Conservation (phyloP, 2,113 vertebrate genomes). For the Oncorhynchus mykiss region DNA sequence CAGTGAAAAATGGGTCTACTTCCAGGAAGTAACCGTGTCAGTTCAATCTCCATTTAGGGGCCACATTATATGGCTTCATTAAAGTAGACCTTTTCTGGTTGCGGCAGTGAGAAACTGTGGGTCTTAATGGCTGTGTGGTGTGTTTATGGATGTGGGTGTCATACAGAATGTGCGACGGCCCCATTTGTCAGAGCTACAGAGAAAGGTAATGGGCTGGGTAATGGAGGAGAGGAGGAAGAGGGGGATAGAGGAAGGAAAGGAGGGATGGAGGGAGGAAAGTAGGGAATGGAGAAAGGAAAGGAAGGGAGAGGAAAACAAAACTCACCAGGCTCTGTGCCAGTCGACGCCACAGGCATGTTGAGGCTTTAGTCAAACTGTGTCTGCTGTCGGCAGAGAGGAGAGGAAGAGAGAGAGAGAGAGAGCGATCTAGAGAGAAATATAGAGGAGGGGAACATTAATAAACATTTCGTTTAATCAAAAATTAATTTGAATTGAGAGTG, state of each 20-base stretch:
- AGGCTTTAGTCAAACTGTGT: slow-evolving; percentile 42
- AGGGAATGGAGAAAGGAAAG: neutral
- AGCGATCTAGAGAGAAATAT: neutral
- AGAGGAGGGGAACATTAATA: neutral
- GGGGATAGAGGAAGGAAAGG: neutral
- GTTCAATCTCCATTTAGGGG: too few species aligned
- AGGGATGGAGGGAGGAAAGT: slow-evolving; percentile 5
- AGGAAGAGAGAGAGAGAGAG: neutral
- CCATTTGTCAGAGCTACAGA: too few species aligned
- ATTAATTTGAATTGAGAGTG: too few species aligned
- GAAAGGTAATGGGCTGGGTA: neutral
- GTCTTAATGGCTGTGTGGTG: too few species aligned
- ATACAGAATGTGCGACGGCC: too few species aligned
- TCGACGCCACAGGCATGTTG: slow-evolving; percentile 75
- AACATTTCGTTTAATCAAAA: too few species aligned
- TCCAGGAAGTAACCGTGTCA: too few species aligned
- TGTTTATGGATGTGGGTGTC: too few species aligned
- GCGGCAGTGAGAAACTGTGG: too few species aligned
- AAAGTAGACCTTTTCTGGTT: too few species aligned
- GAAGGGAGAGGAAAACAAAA: neutral
- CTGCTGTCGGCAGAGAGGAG: slow-evolving; percentile 1
- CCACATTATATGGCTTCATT: too few species aligned
- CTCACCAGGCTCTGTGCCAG: slow-evolving; percentile 72
- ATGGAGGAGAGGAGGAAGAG: neutral
- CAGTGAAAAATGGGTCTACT: too few species aligned